These are phyloP conservation scores for Austrofundulus limnaeus DNA, from an alignment of 2,113 vertebrate species.

Conservation along the genomic window DNA sequence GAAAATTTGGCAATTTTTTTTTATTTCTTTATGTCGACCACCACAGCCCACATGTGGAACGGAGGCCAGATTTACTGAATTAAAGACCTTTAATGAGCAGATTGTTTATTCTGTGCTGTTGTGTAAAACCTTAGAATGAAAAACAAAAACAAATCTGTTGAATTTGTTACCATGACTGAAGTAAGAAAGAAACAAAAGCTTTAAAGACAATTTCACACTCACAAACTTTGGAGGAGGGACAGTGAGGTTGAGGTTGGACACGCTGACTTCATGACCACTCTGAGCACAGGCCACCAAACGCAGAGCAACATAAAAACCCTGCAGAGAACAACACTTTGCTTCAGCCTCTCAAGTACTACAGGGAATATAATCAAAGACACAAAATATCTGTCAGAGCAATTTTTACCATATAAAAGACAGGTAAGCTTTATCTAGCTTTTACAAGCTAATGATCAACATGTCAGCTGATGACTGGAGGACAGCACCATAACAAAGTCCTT, in stretches of 20 bases:
- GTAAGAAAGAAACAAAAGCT: not conserved
- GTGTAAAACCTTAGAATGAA: not conserved
- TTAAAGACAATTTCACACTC: constrained; percentile 79
- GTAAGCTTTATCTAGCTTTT: too few relatives aligned
- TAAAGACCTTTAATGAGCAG: not conserved
- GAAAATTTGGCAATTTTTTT: too few relatives aligned
- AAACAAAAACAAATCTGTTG: not conserved
- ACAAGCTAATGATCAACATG: too few relatives aligned
- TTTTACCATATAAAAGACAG: too few relatives aligned
- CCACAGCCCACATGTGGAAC: too few relatives aligned
- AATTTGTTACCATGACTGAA: not conserved
- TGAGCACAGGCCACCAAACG: constrained; percentile 93
- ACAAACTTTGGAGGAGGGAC: constrained; percentile 94
- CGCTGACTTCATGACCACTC: constrained; percentile 88
- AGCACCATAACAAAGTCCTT: too few relatives aligned
- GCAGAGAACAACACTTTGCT: constrained; percentile 21
- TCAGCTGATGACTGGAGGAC: not conserved
- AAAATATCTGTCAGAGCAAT: not conserved
- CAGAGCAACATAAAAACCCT: constrained; percentile 94
- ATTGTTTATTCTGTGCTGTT: not conserved
- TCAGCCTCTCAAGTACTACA: too few relatives aligned
- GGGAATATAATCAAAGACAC: too few relatives aligned
- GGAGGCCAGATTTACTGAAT: too few relatives aligned
- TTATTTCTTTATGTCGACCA: too few relatives aligned
- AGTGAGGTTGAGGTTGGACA: constrained; percentile 84